Percentiles rank a stretch among this genome's conserved stretches.
These are phyloP conservation scores for Hiodon tergisus DNA, from an alignment of 2,113 vertebrate species.

Conservation along the genomic window DNA sequence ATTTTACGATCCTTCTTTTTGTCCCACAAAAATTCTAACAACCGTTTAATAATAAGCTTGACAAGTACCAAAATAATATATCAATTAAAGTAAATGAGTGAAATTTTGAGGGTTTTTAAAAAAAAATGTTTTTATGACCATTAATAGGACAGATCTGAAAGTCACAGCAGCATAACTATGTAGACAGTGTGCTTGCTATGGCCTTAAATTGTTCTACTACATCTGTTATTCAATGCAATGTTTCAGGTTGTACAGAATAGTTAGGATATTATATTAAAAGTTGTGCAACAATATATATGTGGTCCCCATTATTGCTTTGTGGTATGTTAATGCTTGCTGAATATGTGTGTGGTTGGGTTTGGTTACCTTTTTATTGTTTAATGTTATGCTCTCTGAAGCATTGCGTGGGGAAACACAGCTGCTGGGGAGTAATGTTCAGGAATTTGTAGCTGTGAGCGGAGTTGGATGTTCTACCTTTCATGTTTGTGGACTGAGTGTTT, in stretches of 20 bases:
- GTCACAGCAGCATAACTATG: slow-evolving; percentile 62
- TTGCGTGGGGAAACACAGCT: no score
- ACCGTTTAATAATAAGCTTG: not conserved
- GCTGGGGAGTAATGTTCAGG: no score
- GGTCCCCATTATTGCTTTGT: slow-evolving; percentile 2
- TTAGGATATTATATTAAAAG: slow-evolving; percentile 98
- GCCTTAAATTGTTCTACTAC: slow-evolving; percentile 80
- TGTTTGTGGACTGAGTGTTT: no score
- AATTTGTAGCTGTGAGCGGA: no score
- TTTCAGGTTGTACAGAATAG: slow-evolving; percentile 96
- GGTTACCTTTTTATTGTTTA: no score
- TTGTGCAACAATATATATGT: slow-evolving; percentile 73
- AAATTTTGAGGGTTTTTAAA: slow-evolving; percentile 6
- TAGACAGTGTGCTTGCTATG: slow-evolving; percentile 73
- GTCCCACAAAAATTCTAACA: no score
- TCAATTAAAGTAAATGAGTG: not conserved
- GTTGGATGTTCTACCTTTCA: no score
- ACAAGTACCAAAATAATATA: not conserved
- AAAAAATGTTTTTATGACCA: slow-evolving; percentile 27
- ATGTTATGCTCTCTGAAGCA: no score
- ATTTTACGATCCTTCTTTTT: not conserved
- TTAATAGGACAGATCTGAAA: slow-evolving; percentile 42
- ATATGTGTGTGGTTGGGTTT: no score
- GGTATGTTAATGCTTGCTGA: no score
- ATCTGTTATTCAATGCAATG: slow-evolving; percentile 86